Evolutionary conservation across 2,797 vertebrate species (phyloP), one percentile per base, ranked within the genome.

Genomic region (Glossophaga mutica): DNA sequence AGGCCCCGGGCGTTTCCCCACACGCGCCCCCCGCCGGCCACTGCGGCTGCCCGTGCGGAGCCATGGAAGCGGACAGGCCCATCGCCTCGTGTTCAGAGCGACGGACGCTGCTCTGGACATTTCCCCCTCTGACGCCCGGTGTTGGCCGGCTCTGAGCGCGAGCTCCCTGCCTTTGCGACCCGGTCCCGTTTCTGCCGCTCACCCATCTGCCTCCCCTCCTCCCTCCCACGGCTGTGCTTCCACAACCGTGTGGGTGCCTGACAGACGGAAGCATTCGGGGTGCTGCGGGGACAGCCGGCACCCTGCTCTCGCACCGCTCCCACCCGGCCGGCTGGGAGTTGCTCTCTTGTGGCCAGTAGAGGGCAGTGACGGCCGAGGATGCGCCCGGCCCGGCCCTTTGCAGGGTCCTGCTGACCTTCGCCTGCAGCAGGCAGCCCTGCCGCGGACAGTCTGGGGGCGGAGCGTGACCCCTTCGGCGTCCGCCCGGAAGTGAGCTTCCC

Each of bases 401-500:
- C 37, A 29, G 26, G 5, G 76, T 81, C 34, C 46, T 39, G 59
- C 76, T 70, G 19, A 59, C 7, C 70, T 94, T 85, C 22, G 39
- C 85, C 62, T 87, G 87, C 84, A 4, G 76, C 46, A 67, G 82
- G 84, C 93, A 87, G 78, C 57, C 96, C 91, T n/a, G 1, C 18
- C 70, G 21, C 0, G 0, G 92, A 96, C 92, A 95, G 55, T 21
- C 21, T 0, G 4, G 2, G 29, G 39, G 44, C 6, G 0, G 73
- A 14, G 12, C 1, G 10, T 14, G 37, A n/a, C n/a, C n/a, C n/a
- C n/a, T n/a, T n/a, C n/a, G n/a, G n/a, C n/a, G n/a, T n/a, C n/a
- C n/a, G n/a, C n/a, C n/a, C n/a, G n/a, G 96, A 97, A 87, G 96
- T 97, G 97, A 98, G 97, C 95, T 97, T 97, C 98, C 97, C 97